Evolutionary conservation across 2,113 vertebrate genomes (phyloP).

Genomic region (Mobula hypostoma): DNA sequence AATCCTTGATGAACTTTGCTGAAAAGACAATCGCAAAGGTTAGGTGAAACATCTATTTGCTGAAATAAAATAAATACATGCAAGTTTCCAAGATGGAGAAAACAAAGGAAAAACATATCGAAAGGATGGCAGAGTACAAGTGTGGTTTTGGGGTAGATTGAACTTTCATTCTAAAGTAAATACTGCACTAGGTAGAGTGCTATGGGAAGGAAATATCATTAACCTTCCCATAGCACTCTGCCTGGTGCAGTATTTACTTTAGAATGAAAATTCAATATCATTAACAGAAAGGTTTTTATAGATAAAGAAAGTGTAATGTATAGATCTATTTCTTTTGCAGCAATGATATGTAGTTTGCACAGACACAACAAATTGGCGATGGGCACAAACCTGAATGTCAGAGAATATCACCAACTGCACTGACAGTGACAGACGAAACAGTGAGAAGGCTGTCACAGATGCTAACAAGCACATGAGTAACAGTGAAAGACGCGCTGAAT

Average conservation of each 20-base stretch:
- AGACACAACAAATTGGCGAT: too few relatives aligned
- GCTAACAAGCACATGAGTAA: too few relatives aligned
- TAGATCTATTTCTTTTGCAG: too few relatives aligned
- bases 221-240: not conserved
- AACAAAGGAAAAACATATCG: not conserved
- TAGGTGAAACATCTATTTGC: not conserved
- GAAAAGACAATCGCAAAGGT: not conserved
- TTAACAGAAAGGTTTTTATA: not conserved
- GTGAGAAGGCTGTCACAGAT: too few relatives aligned
- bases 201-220: not conserved
- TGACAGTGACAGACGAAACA: too few relatives aligned
- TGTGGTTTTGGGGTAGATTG: not conserved
- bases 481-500: too few relatives aligned
- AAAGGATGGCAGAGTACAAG: not conserved
- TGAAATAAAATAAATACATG: not conserved
- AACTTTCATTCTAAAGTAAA: not conserved
- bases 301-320: too few relatives aligned
- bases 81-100: not conserved
- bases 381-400: too few relatives aligned
- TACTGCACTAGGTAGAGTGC: not conserved
- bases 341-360: too few relatives aligned
- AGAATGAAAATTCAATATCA: not conserved
- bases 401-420: too few relatives aligned
- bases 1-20: not conserved
- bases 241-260: not conserved